Evolutionary conservation across 2,113 vertebrate genomes (phyloP), one percentile per base, ranked within the genome.

Genomic region (Chaenogobius annularis): DNA sequence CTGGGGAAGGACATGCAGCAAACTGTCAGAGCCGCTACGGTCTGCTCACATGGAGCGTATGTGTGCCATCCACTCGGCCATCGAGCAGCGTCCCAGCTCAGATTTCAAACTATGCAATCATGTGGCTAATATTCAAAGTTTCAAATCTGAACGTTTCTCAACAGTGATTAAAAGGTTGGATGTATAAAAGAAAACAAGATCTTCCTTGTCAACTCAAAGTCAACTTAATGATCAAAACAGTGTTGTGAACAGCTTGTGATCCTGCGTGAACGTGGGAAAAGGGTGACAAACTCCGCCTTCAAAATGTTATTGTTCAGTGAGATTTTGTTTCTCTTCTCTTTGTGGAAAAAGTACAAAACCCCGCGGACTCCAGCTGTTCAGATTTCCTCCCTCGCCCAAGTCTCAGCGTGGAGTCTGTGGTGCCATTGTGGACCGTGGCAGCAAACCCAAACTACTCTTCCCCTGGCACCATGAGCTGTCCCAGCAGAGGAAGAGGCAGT

Each of bases 401-500:
- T 74, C 55, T 74, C 76, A 70, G 79, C 71, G 74, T 77, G 83
- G 70, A 61, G 55, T 83, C 84, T 87, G 87, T 89, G 68, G 83
- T 81, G 83, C 82, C 85, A 90, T 83, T 92, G 86, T 91, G 52
- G 79, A 73, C 58, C 54, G 70, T 75, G 66, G 73, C 81, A 78
- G 17, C 35, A 15, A 81, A 73, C 72, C 54, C 67, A 64, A 62
- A 75, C 81, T 79, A 68, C 69, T 84, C 84, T 87, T 90, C 87
- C 87, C 87, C 56, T 82, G 76, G 83, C 74, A 86, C 73, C 59
- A 64, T n/a, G 62, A n/a, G 54, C 65, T 59, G 63, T 54, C 71
- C 75, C 78, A 77, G 76, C 50, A 77, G 67, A 83, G 44, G 13
- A 31, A 54, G 67, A 20, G 55, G 13, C 10, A 20, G 11, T 10